Evolutionary conservation across 1,140 invertebrate genomes (phyloP).

Genomic region (Ceratina australensis): DNA sequence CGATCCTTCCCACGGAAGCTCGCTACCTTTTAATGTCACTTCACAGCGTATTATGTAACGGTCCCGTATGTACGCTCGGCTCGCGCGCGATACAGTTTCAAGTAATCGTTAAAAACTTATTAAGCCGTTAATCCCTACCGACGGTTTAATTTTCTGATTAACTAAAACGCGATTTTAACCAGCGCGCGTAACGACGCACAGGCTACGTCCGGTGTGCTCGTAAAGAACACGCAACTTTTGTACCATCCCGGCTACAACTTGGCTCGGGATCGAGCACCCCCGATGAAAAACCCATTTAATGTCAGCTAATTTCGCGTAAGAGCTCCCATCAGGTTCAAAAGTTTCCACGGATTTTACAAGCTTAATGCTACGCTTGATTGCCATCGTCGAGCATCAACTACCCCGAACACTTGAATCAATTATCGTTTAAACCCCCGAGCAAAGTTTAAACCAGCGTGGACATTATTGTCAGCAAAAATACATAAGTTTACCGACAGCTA

Average conservation of each 20-base stretch:
- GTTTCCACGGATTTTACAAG: slow-evolving; percentile 3
- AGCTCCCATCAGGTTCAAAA: background rate
- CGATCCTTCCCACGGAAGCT: background rate
- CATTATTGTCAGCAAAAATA: too few species aligned
- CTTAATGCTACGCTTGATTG: background rate
- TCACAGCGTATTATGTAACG: background rate
- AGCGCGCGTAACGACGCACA: background rate
- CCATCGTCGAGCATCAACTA: background rate
- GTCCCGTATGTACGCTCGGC: background rate
- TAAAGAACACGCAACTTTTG: slow-evolving; percentile 24
- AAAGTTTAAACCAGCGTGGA: too few species aligned
- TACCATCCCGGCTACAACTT: slow-evolving; percentile 9
- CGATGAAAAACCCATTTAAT: slow-evolving; percentile 8
- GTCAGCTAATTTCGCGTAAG: slow-evolving; percentile 17
- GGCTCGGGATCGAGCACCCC: background rate
- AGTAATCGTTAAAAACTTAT: slow-evolving; percentile 49
- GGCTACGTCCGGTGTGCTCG: background rate
- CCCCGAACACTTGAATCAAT: background rate
- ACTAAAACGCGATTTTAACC: slow-evolving; percentile 25
- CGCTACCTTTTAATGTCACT: background rate
- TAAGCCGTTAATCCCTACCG: slow-evolving; percentile 25
- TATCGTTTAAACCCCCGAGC: too few species aligned
- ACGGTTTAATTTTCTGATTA: slow-evolving; percentile 52
- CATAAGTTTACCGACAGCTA: too few species aligned
- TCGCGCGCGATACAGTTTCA: background rate